phyloP scores from a whole-genome alignment of 2,888 invertebrate species.

The Drosophila planitibia region DNA sequence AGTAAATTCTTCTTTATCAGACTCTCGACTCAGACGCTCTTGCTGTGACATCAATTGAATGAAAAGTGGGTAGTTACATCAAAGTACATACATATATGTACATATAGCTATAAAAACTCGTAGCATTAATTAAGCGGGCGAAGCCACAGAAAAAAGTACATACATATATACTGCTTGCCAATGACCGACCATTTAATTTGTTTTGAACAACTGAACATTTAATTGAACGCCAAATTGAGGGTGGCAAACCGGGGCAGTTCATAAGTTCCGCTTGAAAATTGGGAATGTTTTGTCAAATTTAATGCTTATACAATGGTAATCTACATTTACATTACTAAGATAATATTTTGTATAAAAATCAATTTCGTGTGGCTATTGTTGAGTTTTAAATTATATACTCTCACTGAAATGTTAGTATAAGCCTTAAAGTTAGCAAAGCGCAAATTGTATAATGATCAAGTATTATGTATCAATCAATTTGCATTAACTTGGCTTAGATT shows the following conservation, averaged over 20 bases:
- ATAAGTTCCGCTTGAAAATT: background rate
- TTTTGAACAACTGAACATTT: conserved; percentile 35
- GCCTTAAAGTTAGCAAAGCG: background rate
- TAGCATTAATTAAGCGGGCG: conserved; percentile 55
- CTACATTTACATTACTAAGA: background rate
- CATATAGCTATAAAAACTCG: conserved; percentile 15
- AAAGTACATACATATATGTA: conserved; percentile 48
- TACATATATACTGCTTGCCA: conserved; percentile 26
- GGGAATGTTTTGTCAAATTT: background rate
- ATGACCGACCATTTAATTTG: conserved; percentile 44
- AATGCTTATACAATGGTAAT: background rate
- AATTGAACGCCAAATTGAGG: conserved; percentile 44
- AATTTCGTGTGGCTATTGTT: too few species aligned
- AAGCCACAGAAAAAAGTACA: conserved; percentile 19
- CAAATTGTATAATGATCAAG: background rate
- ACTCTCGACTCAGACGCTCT: conserved; percentile 20
- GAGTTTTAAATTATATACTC: background rate
- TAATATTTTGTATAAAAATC: background rate
- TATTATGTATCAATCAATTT: conserved; percentile 14
- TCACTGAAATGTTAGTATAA: background rate
- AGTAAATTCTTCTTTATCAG: conserved; percentile 23
- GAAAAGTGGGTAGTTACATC: conserved; percentile 33
- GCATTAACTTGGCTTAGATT: conserved; percentile 21
- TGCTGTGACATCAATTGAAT: conserved; percentile 39
- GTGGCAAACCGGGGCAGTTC: conserved; percentile 22